Percentiles rank a stretch among this genome's conserved stretches.
Conservation (phyloP, 2,797 vertebrate species). For the Xiphorhynchus erythropygius region DNA sequence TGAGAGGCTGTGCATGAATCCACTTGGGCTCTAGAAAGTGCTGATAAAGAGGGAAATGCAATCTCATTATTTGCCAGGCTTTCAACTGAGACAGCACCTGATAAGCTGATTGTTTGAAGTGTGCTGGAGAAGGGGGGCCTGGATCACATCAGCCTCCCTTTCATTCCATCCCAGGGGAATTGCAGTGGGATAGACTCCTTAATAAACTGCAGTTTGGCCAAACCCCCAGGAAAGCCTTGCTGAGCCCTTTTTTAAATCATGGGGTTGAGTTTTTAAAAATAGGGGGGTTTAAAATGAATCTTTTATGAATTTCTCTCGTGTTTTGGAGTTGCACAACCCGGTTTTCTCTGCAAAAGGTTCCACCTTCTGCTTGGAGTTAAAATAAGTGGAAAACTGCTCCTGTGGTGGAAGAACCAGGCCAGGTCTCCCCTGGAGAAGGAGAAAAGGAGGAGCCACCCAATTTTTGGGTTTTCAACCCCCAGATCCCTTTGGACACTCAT, state of each 20-base stretch:
- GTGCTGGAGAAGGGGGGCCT: background rate
- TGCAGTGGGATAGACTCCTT: background rate
- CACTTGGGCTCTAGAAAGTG: background rate
- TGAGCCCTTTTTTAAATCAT: background rate
- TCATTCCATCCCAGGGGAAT: background rate
- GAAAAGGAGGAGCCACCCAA: background rate
- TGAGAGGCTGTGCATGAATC: background rate
- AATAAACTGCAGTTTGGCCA: background rate
- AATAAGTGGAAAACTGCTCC: background rate
- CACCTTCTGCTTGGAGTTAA: background rate
- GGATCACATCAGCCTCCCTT: background rate
- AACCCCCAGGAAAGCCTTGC: background rate
- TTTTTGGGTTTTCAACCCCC: background rate
- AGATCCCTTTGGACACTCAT: fast-evolving
- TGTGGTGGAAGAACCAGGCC: background rate
- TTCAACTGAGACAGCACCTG: background rate
- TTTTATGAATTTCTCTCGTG: background rate
- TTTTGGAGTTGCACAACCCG: background rate
- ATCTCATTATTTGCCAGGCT: background rate
- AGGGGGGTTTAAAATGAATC: too few species aligned
- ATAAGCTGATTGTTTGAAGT: background rate
- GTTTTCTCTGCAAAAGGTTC: background rate
- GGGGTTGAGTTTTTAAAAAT: background rate
- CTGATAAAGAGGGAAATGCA: background rate
- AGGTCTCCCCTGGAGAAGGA: background rate